A percentile compares a stretch with the other conserved stretches of the same genome.
phyloP scores from a whole-genome alignment of 2,113 vertebrate genomes.

The Ptyas mucosa region DNA sequence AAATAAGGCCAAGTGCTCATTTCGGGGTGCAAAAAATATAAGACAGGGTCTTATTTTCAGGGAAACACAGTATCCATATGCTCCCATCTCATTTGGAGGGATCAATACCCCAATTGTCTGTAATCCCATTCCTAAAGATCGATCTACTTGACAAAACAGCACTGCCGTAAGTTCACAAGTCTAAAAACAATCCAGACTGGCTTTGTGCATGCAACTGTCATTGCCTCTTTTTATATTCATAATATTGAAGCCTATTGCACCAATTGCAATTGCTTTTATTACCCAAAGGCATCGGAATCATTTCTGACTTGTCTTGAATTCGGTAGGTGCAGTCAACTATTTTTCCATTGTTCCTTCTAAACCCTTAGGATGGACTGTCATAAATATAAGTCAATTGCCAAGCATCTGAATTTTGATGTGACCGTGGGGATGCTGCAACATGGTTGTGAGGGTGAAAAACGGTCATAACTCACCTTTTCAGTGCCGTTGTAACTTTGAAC shows the following conservation, averaged over 20 bases:
- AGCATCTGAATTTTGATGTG: too few relatives aligned
- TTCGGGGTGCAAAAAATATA: too few relatives aligned
- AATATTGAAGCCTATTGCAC: not conserved
- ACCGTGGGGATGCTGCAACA: too few relatives aligned
- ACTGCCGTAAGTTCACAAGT: not conserved
- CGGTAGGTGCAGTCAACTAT: not conserved
- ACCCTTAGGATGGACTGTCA: too few relatives aligned
- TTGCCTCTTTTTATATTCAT: too few relatives aligned
- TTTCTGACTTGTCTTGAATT: not conserved
- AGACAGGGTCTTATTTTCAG: too few relatives aligned
- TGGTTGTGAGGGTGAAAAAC: too few relatives aligned
- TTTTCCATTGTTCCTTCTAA: not conserved
- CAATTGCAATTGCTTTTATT: not conserved
- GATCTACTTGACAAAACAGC: not conserved
- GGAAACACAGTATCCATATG: not conserved
- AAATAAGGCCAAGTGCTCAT: too few relatives aligned
- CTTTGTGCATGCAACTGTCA: not conserved
- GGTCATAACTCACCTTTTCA: too few relatives aligned
- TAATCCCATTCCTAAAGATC: not conserved
- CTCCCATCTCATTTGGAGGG: not conserved
- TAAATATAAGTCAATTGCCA: too few relatives aligned
- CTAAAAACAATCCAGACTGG: not conserved
- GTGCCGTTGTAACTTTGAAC: too few relatives aligned
- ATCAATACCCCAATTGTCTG: not conserved
- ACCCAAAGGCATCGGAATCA: not conserved